Percentiles rank a stretch among this genome's conserved stretches.
These are phyloP conservation scores for Ernsta delagoae DNA, from an alignment of 2,888 invertebrate species.

Conservation along the genomic window DNA sequence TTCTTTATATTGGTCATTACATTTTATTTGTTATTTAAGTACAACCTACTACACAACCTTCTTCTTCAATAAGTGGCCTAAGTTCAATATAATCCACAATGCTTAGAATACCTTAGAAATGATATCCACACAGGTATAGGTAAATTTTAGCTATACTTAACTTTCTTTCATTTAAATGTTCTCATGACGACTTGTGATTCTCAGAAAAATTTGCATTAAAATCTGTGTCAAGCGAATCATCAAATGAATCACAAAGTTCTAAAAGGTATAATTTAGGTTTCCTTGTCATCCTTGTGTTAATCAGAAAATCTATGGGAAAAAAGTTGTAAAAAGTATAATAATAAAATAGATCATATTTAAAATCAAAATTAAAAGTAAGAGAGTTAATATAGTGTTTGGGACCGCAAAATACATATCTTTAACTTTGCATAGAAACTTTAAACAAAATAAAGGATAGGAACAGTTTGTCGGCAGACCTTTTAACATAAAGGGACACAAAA, in stretches of 20 bases:
- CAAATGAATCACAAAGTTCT: conserved; percentile 48
- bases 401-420: too few relatives aligned
- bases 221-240: conserved; percentile 53
- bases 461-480: conserved; percentile 57
- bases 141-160: not conserved
- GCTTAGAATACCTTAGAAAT: not conserved
- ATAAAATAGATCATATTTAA: too few relatives aligned
- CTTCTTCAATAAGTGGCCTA: not conserved
- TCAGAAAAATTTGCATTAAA: conserved; percentile 43
- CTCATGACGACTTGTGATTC: conserved; percentile 28
- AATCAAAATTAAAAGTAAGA: too few relatives aligned
- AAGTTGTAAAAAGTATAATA: not conserved
- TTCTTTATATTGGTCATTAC: not conserved
- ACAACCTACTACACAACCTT: too few relatives aligned
- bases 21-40: not conserved
- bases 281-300: not conserved
- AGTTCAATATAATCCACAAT: not conserved
- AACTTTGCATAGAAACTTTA: not conserved
- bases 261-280: not conserved
- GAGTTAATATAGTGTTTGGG: too few relatives aligned
- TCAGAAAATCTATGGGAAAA: not conserved
- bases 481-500: conserved; percentile 55
- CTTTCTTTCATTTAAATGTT: not conserved
- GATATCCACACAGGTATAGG: not conserved
- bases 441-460: not conserved